Evolutionary conservation across 2,113 vertebrate genomes (phyloP).

Genomic region (Macquaria australasica): DNA sequence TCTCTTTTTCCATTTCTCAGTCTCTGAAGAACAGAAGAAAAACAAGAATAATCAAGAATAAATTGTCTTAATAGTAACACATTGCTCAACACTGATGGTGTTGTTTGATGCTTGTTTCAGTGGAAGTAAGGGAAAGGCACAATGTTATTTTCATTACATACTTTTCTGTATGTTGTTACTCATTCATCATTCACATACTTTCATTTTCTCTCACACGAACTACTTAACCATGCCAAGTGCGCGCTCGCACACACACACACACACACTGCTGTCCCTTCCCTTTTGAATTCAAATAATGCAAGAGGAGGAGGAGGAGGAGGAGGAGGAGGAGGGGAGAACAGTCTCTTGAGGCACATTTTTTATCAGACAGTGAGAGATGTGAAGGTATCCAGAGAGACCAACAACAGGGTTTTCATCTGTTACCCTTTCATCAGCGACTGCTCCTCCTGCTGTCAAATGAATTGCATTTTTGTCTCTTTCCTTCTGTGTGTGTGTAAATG

Average conservation of each 20-base stretch:
- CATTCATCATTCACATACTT: neutral
- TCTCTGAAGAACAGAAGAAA: neutral
- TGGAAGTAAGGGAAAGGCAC: neutral
- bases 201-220: neutral
- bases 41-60: neutral
- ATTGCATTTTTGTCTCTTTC: neutral
- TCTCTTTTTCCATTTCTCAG: neutral
- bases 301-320: constrained; percentile 19
- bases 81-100: neutral
- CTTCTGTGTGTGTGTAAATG: neutral
- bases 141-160: neutral
- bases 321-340: constrained; percentile 22
- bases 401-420: constrained; percentile 13
- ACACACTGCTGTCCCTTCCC: neutral
- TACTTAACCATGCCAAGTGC: neutral
- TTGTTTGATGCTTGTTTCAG: neutral
- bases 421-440: constrained; percentile 22
- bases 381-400: constrained; percentile 31
- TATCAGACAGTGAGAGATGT: constrained; percentile 23
- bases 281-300: constrained; percentile 21
- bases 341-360: neutral
- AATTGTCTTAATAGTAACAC: neutral
- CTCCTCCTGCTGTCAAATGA: constrained; percentile 29
- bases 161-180: neutral
- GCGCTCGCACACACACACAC: neutral